These are phyloP conservation scores for Ancistrus triradiatus DNA, from an alignment of 2,113 vertebrate genomes.

Conservation along the genomic window DNA sequence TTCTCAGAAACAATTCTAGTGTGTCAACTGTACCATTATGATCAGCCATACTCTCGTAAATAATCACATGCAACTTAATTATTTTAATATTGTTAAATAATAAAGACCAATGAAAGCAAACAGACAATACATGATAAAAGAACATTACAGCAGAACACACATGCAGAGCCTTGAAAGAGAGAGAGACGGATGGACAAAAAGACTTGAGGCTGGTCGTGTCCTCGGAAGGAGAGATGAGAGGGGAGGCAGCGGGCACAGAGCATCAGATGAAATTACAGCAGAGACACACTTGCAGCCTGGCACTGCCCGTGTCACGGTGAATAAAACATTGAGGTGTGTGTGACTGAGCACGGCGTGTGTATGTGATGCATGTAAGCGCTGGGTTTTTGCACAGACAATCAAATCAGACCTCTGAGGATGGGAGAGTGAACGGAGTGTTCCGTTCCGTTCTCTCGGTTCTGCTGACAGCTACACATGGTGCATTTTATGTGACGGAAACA, in stretches of 20 bases:
- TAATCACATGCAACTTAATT: too few species aligned
- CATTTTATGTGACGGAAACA: not conserved
- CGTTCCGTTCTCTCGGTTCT: not conserved
- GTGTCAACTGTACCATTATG: too few species aligned
- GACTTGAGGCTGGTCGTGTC: constrained; percentile 36
- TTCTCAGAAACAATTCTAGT: too few species aligned
- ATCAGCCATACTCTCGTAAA: too few species aligned
- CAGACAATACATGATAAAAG: too few species aligned
- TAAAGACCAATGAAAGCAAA: too few species aligned
- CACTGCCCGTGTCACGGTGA: constrained; percentile 61
- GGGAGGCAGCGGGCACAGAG: constrained; percentile 43
- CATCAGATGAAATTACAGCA: constrained; percentile 75
- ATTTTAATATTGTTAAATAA: too few species aligned
- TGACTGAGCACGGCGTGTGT: not conserved
- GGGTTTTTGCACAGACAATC: not conserved
- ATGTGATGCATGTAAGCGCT: constrained; percentile 9
- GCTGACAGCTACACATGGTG: not conserved
- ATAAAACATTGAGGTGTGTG: constrained; percentile 66
- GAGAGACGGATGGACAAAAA: not conserved
- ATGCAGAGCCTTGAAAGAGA: not conserved
- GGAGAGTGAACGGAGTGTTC: not conserved
- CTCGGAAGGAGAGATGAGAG: constrained; percentile 55
- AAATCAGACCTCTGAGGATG: not conserved
- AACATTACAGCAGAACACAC: not conserved
- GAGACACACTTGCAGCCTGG: constrained; percentile 59